Percentiles rank a stretch among this genome's conserved stretches.
phyloP scores from a whole-genome alignment of 2,113 vertebrate species.

The Coreoperca whiteheadi region DNA sequence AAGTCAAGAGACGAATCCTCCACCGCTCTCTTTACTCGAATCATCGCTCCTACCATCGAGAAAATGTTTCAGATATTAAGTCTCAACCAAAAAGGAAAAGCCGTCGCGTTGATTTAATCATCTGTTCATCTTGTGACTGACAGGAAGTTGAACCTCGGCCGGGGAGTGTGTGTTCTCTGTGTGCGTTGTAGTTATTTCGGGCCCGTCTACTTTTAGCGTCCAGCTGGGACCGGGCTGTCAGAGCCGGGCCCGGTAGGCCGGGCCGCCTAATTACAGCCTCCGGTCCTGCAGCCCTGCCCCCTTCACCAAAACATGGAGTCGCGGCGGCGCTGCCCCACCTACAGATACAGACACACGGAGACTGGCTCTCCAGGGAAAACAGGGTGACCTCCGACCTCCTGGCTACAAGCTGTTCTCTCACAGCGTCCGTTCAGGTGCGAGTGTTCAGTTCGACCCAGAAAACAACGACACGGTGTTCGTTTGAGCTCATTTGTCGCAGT shows the following conservation, averaged over 20 bases:
- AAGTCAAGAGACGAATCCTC: background rate
- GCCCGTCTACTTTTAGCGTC: conserved; percentile 62
- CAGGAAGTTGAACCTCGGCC: background rate
- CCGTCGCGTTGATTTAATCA: background rate
- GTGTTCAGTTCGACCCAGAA: too few species aligned
- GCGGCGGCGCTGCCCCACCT: background rate
- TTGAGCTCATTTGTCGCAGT: too few species aligned
- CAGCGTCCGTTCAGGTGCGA: too few species aligned
- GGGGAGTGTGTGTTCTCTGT: conserved; percentile 4
- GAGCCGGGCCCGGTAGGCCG: conserved; percentile 56
- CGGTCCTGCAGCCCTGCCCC: background rate
- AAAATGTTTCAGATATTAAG: background rate
- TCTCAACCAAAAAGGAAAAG: background rate
- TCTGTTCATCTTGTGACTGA: conserved; percentile 15
- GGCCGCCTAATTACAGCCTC: conserved; percentile 42
- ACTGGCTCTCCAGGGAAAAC: conserved; percentile 1
- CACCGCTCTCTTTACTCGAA: background rate
- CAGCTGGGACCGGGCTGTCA: conserved; percentile 62
- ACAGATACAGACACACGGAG: background rate
- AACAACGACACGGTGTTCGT: too few species aligned
- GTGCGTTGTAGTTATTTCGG: conserved; percentile 45
- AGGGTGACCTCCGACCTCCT: conserved; percentile 23
- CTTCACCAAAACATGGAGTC: conserved; percentile 24
- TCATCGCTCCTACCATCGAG: too few species aligned
- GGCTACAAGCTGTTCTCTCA: too few species aligned